Percentiles rank a stretch among this genome's conserved stretches.
phyloP scores from a whole-genome alignment of 2,888 invertebrate species.

The Baronia brevicornis region DNA sequence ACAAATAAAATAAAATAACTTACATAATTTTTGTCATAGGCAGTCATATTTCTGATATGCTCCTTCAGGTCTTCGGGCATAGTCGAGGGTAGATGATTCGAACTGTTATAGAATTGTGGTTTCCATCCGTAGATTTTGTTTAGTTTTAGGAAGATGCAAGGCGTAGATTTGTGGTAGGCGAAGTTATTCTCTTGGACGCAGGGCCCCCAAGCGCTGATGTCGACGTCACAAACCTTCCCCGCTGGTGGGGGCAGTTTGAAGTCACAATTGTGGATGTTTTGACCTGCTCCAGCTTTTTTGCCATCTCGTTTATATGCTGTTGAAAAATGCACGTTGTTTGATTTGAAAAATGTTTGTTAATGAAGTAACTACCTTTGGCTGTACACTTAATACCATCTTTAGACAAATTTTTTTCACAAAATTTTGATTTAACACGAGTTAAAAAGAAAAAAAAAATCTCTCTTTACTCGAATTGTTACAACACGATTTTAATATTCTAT shows the following conservation, averaged over 20 bases:
- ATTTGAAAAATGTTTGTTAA: too few species aligned
- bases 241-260: constrained; percentile 81
- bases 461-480: too few species aligned
- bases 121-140: constrained; percentile 96
- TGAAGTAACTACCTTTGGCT: too few species aligned
- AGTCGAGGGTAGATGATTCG: constrained; percentile 78
- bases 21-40: constrained; percentile 62
- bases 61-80: constrained; percentile 85
- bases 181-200: constrained; percentile 91
- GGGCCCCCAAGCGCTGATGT: constrained; percentile 85
- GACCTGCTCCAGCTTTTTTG: constrained; percentile 81
- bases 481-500: too few species aligned
- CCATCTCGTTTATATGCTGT: constrained; percentile 85
- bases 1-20: constrained; percentile 32
- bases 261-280: constrained; percentile 85
- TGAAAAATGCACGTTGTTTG: too few species aligned
- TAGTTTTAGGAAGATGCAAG: constrained; percentile 95
- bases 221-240: constrained; percentile 91
- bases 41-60: constrained; percentile 76
- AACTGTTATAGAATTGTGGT: constrained; percentile 87
- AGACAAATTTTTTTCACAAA: too few species aligned
- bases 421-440: too few species aligned
- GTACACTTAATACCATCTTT: too few species aligned
- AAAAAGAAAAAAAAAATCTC: too few species aligned
- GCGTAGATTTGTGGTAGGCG: constrained; percentile 93